These are phyloP conservation scores for Tholera decimalis DNA, from an alignment of 2,888 invertebrate species.

Conservation along the genomic window DNA sequence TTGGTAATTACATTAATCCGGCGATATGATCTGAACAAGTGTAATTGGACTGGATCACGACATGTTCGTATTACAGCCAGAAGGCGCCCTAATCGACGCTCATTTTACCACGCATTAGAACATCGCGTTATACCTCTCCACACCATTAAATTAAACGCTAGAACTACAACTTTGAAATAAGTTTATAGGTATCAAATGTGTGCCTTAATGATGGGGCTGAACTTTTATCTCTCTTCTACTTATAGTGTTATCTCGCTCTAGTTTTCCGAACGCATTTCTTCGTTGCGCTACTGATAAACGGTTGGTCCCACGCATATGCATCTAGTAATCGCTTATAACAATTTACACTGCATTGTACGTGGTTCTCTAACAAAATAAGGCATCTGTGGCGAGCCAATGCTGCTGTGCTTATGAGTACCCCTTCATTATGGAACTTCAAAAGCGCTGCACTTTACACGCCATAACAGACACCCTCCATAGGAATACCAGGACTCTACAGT, in stretches of 20 bases:
- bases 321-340: background rate
- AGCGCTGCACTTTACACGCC: conserved; percentile 13
- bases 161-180: conserved; percentile 41
- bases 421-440: conserved; percentile 32
- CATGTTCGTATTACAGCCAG: conserved; percentile 68
- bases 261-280: background rate
- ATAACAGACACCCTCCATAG: conserved; percentile 40
- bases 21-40: conserved; percentile 78
- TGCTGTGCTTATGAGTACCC: background rate
- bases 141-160: conserved; percentile 60
- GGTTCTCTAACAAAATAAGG: conserved; percentile 1
- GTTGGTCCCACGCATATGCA: background rate
- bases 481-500: conserved; percentile 64
- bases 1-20: conserved; percentile 81
- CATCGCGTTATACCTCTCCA: conserved; percentile 49
- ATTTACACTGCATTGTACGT: background rate
- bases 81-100: conserved; percentile 63
- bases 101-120: conserved; percentile 52
- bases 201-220: conserved; percentile 7
- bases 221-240: background rate
- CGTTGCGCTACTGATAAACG: background rate
- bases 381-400: background rate
- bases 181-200: conserved; percentile 21
- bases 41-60: conserved; percentile 79
- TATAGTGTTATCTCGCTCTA: background rate